A percentile compares a stretch with the other conserved stretches of the same genome.
Evolutionary conservation across 1,140 invertebrate genomes (phyloP).

Genomic region (Mactra quadrangularis): DNA sequence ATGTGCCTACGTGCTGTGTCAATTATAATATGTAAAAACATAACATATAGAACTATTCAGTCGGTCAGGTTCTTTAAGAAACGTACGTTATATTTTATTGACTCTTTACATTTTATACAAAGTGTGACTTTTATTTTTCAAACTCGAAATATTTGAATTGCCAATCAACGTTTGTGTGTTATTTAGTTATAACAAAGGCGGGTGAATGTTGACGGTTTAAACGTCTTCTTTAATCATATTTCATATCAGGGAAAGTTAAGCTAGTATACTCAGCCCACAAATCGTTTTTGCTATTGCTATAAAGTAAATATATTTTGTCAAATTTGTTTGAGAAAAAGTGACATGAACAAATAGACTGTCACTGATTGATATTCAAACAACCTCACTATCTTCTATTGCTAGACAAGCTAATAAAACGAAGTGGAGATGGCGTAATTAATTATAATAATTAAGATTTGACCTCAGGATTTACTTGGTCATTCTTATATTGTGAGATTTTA

Average conservation of each 20-base stretch:
- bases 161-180: conserved; percentile 43
- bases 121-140: not conserved
- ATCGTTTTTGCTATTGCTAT: conserved; percentile 42
- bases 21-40: no score
- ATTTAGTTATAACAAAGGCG: conserved; percentile 42
- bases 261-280: conserved; percentile 22
- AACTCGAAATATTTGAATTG: conserved; percentile 43
- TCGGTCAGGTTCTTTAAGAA: no score
- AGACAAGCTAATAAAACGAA: conserved; percentile 5
- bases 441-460: no score
- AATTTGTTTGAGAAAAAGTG: conserved; percentile 26
- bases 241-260: conserved; percentile 38
- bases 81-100: no score
- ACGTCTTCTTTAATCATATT: conserved; percentile 31
- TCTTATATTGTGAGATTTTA: no score
- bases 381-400: conserved; percentile 15
- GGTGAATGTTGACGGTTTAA: conserved; percentile 50
- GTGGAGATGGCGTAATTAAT: not conserved
- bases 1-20: no score
- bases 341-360: conserved; percentile 44
- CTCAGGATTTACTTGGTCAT: no score
- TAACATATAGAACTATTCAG: no score
- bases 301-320: conserved; percentile 55
- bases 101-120: no score
- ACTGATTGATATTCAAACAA: conserved; percentile 47